Percentiles rank a stretch among this genome's conserved stretches.
Evolutionary conservation across 2,888 invertebrate species (phyloP).

Genomic region (Achlya flavicornis): DNA sequence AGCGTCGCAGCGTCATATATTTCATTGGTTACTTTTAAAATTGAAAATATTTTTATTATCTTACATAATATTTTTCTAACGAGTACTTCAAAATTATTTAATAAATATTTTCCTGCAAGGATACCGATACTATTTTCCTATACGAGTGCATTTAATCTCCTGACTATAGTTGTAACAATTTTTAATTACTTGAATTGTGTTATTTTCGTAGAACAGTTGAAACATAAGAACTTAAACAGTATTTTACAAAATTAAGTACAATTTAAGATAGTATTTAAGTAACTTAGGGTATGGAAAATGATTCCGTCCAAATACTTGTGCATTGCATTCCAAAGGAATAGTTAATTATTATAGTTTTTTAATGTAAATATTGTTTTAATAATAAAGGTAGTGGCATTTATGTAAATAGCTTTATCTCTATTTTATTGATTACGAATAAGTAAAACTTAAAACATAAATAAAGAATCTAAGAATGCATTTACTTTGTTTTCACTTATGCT

Average conservation of each 20-base stretch:
- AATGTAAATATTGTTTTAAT: slow-evolving; percentile 36
- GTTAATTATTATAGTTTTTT: slow-evolving; percentile 35
- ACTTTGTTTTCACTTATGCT: neutral
- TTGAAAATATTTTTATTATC: neutral
- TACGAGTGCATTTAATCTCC: slow-evolving; percentile 14
- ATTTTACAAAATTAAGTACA: slow-evolving; percentile 26
- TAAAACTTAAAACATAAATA: slow-evolving; percentile 11
- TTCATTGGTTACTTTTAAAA: neutral
- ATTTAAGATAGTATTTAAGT: slow-evolving; percentile 48
- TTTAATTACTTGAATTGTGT: neutral
- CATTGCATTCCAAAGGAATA: slow-evolving; percentile 80
- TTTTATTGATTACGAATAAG: slow-evolving; percentile 8
- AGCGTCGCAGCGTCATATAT: neutral
- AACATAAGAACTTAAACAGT: neutral
- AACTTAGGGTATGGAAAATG: slow-evolving; percentile 46
- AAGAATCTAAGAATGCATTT: neutral
- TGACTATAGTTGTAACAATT: neutral
- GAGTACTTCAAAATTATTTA: neutral
- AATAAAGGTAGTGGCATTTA: slow-evolving; percentile 26
- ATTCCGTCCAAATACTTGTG: slow-evolving; percentile 76
- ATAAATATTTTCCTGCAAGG: neutral
- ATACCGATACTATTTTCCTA: slow-evolving; percentile 11
- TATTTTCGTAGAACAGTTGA: slow-evolving; percentile 1
- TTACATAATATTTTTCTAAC: neutral
- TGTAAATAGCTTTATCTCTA: slow-evolving; percentile 21